These are phyloP conservation scores for Patella pellucida DNA, from an alignment of 2,888 invertebrate species.

Conservation along the genomic window DNA sequence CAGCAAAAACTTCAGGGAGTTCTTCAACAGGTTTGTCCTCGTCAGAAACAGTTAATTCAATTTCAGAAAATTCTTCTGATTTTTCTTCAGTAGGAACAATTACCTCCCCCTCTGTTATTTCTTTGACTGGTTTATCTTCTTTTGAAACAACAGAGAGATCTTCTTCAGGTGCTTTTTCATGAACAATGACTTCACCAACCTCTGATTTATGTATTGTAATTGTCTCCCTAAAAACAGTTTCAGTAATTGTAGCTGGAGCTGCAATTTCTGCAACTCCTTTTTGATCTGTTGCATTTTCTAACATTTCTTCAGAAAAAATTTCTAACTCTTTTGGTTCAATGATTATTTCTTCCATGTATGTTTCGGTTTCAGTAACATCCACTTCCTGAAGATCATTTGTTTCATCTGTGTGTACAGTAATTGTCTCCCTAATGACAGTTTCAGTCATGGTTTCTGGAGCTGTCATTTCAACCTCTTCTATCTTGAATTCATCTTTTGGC, in stretches of 20 bases:
- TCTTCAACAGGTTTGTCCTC: too few relatives aligned
- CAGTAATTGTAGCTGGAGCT: too few relatives aligned
- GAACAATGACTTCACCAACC: slow-evolving; percentile 17
- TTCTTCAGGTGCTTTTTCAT: slow-evolving; percentile 14
- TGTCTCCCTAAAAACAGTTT: slow-evolving; percentile 29
- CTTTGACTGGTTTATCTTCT: background rate
- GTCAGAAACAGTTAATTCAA: slow-evolving; percentile 1
- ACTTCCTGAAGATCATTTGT: background rate
- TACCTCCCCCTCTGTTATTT: too few relatives aligned
- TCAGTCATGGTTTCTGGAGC: background rate
- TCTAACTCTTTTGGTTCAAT: background rate
- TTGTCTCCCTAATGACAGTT: slow-evolving; percentile 9
- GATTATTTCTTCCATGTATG: slow-evolving; percentile 20
- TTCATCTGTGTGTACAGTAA: background rate
- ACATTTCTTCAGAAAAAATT: background rate
- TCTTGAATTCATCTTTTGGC: slow-evolving; percentile 10
- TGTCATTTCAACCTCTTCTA: background rate
- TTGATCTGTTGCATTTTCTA: background rate
- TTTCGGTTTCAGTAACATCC: slow-evolving; percentile 14
- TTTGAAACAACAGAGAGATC: slow-evolving; percentile 11
- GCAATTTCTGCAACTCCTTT: background rate
- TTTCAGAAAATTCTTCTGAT: background rate
- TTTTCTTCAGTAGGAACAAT: slow-evolving; percentile 21
- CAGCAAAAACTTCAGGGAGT: background rate
- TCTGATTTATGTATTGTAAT: too few relatives aligned